Conservation (phyloP, 1,140 invertebrate species). For the Ceratina australensis region DNA sequence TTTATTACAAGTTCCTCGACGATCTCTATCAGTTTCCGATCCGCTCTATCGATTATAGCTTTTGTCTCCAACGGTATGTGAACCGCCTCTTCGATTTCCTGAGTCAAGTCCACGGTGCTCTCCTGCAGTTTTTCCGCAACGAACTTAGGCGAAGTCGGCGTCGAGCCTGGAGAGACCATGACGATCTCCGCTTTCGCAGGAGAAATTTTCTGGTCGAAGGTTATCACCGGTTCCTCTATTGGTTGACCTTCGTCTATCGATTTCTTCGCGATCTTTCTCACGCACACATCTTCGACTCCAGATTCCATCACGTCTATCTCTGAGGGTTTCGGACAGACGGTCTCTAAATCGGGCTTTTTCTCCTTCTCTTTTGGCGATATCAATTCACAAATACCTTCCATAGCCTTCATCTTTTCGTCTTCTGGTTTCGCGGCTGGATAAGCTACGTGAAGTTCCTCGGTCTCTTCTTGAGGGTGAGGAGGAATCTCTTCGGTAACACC, state of each 20-base stretch:
- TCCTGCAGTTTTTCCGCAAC: conserved; percentile 58
- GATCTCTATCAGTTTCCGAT: conserved; percentile 68
- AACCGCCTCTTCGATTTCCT: conserved; percentile 24
- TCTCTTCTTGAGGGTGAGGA: conserved; percentile 61
- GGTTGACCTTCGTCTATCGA: conserved; percentile 52
- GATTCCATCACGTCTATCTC: conserved; percentile 72
- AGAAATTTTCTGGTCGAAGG: conserved; percentile 76
- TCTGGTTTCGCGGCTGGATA: conserved; percentile 53
- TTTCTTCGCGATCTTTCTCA: conserved; percentile 60
- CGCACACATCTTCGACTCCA: conserved; percentile 70
- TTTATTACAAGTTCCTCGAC: conserved; percentile 71
- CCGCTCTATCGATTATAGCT: conserved; percentile 63
- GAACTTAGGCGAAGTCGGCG: conserved; percentile 78
- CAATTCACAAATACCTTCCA: conserved; percentile 64
- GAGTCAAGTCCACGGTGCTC: conserved; percentile 23
- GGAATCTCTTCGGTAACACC: conserved; percentile 66
- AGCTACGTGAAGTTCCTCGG: conserved; percentile 58
- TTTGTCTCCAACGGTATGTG: conserved; percentile 65
- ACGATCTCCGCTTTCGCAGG: conserved; percentile 79
- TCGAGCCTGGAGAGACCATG: conserved; percentile 79
- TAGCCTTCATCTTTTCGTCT: conserved; percentile 28
- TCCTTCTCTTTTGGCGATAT: too few relatives aligned
- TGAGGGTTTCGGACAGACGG: neutral
- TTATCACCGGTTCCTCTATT: conserved; percentile 72
- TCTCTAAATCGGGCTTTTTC: too few relatives aligned